Conservation (phyloP, 2,888 invertebrate species). For the Eilema sororculum region DNA sequence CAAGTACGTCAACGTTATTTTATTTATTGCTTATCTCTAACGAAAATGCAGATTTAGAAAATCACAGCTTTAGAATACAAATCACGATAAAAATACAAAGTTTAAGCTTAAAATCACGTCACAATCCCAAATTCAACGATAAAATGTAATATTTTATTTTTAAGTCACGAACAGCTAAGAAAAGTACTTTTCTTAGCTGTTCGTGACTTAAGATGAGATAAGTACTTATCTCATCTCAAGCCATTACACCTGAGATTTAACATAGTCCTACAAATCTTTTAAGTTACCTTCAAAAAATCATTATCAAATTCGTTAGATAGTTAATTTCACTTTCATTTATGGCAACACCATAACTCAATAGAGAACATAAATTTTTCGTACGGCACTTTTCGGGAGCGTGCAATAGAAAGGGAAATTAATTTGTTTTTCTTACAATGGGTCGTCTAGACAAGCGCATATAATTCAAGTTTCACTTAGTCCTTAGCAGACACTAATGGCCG, state of each 20-base stretch:
- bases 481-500: constrained; percentile 77
- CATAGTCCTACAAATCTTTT: constrained; percentile 5
- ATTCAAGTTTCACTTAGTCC: constrained; percentile 84
- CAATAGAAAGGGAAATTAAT: constrained; percentile 81
- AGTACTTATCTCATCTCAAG: not conserved
- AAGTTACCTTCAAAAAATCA: constrained; percentile 17
- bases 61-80: not conserved
- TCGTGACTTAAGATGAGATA: no score
- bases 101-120: not conserved
- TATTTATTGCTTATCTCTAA: not conserved
- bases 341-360: constrained; percentile 76
- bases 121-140: not conserved
- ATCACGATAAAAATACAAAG: not conserved
- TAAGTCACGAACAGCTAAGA: not conserved
- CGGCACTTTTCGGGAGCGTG: constrained; percentile 77
- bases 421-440: constrained; percentile 85
- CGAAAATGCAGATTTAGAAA: not conserved
- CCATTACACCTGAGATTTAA: not conserved
- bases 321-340: constrained; percentile 73
- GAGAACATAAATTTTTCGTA: constrained; percentile 77
- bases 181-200: no score
- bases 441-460: constrained; percentile 85
- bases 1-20: not conserved
- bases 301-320: constrained; percentile 57
- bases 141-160: not conserved